These are phyloP conservation scores for Rostratula benghalensis DNA, from an alignment of 2,113 vertebrate species.

Conservation along the genomic window DNA sequence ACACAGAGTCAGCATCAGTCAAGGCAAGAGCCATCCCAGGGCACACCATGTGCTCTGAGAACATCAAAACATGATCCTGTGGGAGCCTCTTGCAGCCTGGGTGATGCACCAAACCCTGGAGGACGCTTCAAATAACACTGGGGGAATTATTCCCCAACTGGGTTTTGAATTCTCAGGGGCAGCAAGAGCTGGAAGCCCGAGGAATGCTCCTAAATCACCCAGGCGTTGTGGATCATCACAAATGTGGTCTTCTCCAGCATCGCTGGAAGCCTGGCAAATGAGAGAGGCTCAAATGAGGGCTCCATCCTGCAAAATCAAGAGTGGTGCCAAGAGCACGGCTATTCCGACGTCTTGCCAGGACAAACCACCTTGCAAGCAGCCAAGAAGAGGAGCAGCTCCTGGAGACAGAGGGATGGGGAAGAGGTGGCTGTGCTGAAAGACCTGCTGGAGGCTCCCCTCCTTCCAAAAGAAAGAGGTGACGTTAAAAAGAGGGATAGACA, in stretches of 20 bases:
- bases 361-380: conserved; percentile 38
- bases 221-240: background rate
- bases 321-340: background rate
- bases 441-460: background rate
- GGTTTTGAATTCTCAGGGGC: background rate
- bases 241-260: background rate
- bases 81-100: background rate
- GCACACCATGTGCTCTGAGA: background rate
- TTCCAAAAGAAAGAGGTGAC: background rate
- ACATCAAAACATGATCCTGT: background rate
- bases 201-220: background rate
- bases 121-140: background rate
- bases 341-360: background rate
- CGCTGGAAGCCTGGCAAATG: background rate
- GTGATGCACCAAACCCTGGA: background rate
- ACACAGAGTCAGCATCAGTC: background rate
- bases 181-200: background rate
- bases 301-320: conserved; percentile 21
- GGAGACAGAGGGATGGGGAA: background rate
- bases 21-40: background rate
- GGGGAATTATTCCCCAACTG: background rate
- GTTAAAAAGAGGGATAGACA: background rate
- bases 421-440: background rate
- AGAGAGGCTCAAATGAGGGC: conserved; percentile 21
- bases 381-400: conserved; percentile 19